A percentile compares a stretch with the other conserved stretches of the same genome.
Evolutionary conservation across 2,888 invertebrate genomes (phyloP).

Genomic region (Drosophila ustulata): DNA sequence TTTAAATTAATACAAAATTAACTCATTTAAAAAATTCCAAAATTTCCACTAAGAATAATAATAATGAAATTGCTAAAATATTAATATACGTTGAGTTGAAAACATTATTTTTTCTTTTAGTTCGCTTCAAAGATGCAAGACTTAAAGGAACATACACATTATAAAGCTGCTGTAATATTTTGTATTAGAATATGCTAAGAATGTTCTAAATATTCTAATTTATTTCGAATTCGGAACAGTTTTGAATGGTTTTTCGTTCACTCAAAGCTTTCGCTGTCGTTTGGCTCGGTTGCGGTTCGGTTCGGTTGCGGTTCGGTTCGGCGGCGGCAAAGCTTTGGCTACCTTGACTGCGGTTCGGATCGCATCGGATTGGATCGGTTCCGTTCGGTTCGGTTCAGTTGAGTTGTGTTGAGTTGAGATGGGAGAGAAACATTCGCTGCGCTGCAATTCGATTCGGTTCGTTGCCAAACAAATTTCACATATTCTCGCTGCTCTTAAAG

Average conservation of each 20-base stretch:
- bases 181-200: too few species aligned
- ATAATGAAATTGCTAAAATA: too few species aligned
- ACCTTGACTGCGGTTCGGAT: slow-evolving; percentile 1
- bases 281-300: not conserved
- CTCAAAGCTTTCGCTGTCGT: not conserved
- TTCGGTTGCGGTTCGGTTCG: slow-evolving; percentile 5
- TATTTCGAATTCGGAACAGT: not conserved
- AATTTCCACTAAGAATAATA: too few species aligned
- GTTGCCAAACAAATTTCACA: slow-evolving; percentile 50
- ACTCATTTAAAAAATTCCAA: too few species aligned
- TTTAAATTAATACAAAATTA: too few species aligned
- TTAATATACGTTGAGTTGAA: too few species aligned
- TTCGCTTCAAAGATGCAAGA: too few species aligned
- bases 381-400: slow-evolving; percentile 7
- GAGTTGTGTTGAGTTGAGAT: not conserved
- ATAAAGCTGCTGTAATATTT: too few species aligned
- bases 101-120: too few species aligned
- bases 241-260: not conserved
- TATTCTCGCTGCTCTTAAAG: slow-evolving; percentile 35
- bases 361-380: slow-evolving; percentile 8
- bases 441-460: slow-evolving; percentile 54
- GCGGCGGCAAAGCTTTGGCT: not conserved
- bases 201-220: too few species aligned
- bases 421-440: slow-evolving; percentile 9
- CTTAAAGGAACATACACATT: too few species aligned